Conservation (phyloP, 2,888 invertebrate species). For the Eulithis prunata region DNA sequence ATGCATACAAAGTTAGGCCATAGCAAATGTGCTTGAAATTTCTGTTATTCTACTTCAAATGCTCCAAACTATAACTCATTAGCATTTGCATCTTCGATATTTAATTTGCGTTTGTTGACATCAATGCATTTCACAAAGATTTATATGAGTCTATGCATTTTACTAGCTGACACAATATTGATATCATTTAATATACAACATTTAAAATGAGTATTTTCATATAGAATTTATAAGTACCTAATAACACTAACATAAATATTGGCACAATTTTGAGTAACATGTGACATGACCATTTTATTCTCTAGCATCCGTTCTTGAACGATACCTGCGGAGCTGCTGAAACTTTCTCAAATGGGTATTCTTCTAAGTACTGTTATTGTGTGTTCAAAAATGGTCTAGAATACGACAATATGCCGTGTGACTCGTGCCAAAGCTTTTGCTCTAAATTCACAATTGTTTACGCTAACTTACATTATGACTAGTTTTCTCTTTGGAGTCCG, state of each 20-base stretch:
- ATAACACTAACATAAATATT: conserved; percentile 17
- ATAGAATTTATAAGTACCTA: conserved; percentile 3
- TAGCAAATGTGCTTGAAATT: conserved; percentile 19
- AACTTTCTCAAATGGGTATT: neutral
- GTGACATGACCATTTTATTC: conserved; percentile 24
- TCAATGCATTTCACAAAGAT: no score
- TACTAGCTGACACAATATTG: neutral
- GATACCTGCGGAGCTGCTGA: neutral
- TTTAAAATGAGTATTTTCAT: conserved; percentile 21
- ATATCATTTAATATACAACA: conserved; percentile 11
- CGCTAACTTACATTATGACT: conserved; percentile 40
- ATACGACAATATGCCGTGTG: neutral
- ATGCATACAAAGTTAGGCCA: conserved; percentile 30
- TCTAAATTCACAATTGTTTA: conserved; percentile 23
- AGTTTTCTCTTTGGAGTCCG: conserved; percentile 42
- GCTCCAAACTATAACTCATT: neutral
- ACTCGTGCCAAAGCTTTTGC: conserved; percentile 32
- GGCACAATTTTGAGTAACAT: conserved; percentile 34
- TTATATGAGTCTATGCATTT: neutral
- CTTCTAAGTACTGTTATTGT: no score
- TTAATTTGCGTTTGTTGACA: conserved; percentile 9
- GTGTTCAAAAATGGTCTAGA: neutral
- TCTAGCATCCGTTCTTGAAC: conserved; percentile 18
- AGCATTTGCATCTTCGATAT: conserved; percentile 7
- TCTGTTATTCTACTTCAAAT: conserved; percentile 3